Evolutionary conservation across 2,797 vertebrate genomes (phyloP).

Genomic region (Podargus strigoides): DNA sequence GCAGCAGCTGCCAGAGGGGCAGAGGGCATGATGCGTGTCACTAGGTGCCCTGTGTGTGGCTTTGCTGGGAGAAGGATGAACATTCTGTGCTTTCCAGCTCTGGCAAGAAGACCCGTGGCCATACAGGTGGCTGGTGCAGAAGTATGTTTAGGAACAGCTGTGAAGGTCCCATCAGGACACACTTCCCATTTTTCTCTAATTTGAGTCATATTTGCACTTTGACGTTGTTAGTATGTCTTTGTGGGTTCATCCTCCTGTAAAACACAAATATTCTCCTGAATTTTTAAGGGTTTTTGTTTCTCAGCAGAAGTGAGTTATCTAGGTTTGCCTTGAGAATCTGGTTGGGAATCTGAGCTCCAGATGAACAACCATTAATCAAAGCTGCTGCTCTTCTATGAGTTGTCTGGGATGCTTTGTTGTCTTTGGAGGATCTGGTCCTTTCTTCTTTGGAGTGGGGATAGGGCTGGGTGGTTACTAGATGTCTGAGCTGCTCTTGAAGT

Average conservation of each 20-base stretch:
- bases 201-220: neutral
- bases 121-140: neutral
- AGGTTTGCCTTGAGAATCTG: neutral
- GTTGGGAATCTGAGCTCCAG: neutral
- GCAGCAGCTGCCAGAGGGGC: neutral
- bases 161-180: neutral
- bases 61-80: neutral
- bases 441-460: neutral
- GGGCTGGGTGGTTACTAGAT: neutral
- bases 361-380: neutral
- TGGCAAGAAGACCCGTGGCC: neutral
- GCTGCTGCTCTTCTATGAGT: neutral
- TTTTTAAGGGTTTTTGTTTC: neutral
- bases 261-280: neutral
- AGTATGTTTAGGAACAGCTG: neutral
- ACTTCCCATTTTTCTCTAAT: neutral
- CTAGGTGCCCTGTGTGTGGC: fast-evolving
- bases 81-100: neutral
- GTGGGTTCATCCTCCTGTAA: neutral
- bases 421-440: neutral
- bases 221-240: neutral
- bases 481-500: neutral
- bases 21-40: neutral
- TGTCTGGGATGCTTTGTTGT: neutral
- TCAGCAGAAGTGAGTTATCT: neutral